phyloP scores from a whole-genome alignment of 2,113 vertebrate species.

The Daboia siamensis region DNA sequence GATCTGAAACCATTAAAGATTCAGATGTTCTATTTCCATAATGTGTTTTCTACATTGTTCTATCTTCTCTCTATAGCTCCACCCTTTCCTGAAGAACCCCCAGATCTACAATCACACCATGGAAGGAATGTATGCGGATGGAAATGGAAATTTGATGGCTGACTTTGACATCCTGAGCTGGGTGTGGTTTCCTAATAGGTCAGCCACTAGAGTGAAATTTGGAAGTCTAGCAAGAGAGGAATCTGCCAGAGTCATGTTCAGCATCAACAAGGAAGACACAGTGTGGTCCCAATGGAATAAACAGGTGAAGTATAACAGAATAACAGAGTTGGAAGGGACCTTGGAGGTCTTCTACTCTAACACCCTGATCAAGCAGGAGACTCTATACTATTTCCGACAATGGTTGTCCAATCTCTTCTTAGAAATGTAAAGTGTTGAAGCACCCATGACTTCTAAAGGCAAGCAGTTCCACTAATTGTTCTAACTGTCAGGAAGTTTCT shows the following conservation, averaged over 20 bases:
- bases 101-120: background rate
- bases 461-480: too few species aligned
- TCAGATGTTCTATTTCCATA: background rate
- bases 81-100: background rate
- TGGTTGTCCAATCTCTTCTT: too few species aligned
- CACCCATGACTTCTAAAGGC: too few species aligned
- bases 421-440: too few species aligned
- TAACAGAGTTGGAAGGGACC: background rate
- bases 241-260: background rate
- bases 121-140: background rate
- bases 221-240: background rate
- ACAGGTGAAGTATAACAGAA: background rate
- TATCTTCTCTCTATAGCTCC: background rate
- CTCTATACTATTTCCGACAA: too few species aligned
- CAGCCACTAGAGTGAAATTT: background rate
- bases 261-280: background rate
- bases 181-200: background rate
- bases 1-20: background rate
- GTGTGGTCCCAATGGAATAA: background rate
- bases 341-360: background rate
- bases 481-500: too few species aligned
- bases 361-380: background rate
- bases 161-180: background rate
- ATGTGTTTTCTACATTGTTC: background rate
- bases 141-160: background rate